These are phyloP conservation scores for Drosophila algonquin DNA, from an alignment of 2,888 invertebrate genomes.

Conservation along the genomic window DNA sequence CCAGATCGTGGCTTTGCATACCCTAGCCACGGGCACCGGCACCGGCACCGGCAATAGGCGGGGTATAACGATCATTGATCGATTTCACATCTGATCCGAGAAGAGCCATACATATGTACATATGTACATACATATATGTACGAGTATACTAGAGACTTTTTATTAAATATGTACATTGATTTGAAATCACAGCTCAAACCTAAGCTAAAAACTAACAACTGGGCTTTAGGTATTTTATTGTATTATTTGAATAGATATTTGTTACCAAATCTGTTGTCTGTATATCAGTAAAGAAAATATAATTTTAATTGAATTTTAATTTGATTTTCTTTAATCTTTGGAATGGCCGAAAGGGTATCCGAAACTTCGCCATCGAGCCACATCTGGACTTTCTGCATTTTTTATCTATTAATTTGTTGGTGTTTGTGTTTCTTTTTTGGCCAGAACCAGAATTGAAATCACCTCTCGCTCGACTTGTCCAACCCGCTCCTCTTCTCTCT, in stretches of 20 bases:
- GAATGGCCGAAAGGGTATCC: not conserved
- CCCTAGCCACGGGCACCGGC: not conserved
- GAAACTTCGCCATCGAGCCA: not conserved
- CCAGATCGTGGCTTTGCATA: constrained; percentile 18
- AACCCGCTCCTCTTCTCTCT: constrained; percentile 25
- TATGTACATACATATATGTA: too few relatives aligned
- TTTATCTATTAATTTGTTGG: not conserved
- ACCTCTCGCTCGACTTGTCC: constrained; percentile 41
- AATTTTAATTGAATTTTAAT: too few relatives aligned
- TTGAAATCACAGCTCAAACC: too few relatives aligned
- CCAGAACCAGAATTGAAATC: constrained; percentile 45
- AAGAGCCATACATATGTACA: not conserved
- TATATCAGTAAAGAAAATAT: too few relatives aligned
- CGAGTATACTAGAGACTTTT: too few relatives aligned
- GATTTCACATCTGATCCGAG: not conserved
- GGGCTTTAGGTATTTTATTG: too few relatives aligned
- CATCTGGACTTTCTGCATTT: not conserved
- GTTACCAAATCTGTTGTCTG: too few relatives aligned
- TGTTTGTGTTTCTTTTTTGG: constrained; percentile 4
- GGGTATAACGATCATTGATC: not conserved
- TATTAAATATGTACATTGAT: too few relatives aligned
- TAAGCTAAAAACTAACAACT: too few relatives aligned
- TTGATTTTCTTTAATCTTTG: not conserved
- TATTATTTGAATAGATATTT: too few relatives aligned
- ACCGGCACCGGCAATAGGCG: too few relatives aligned